Evolutionary conservation across 1,140 invertebrate species (phyloP), one percentile per base, ranked within the genome.

Genomic region (Neomicropteryx cornuta): DNA sequence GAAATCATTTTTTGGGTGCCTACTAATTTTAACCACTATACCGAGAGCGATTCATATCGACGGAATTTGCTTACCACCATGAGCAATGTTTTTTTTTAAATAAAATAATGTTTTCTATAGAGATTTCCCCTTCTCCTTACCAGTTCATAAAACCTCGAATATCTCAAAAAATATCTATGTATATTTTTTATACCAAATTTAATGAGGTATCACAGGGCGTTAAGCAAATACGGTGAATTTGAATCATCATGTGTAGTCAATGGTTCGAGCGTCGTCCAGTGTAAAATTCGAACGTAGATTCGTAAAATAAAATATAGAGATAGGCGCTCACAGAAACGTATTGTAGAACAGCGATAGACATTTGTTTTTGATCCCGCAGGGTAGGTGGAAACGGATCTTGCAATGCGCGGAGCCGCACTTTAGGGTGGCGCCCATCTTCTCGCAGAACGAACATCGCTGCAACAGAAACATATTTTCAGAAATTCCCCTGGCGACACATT

Each of bases 381-480:
- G 64, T 38, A 77, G 58, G 45, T 83, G 80, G 53, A 76, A 82
- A 16, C 60, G 66, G 17, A 58, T 61, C n/a, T 60, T 54, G 46
- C 79, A 82, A 29, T 60, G 54, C 10, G 47, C 48, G 3, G 69
- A 50, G 21, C 58, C 58, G 53, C 79, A 82, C 0, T 72, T 73
- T 8, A 81, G 59, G 2, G 71, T 75, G 0, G 78, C 77, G 11
- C 71, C 69, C 5, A 48, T 55, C 23, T 58, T 50, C 14, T 54
- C 53, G 52, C 80, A 83, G 47, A 70, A 79, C 2, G 48, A 67
- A 52, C 79, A 83, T 60, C 51, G 68, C 75, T 80, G 56, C 14
- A 58, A 54, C 48, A 49, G 32, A 41, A 50, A 22, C 14, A 27
- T n/a, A 8, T 8, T 27, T 27, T 8, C 24, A 27, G n/a, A n/a